Percentiles rank a stretch among this genome's conserved stretches.
Evolutionary conservation across 2,888 invertebrate genomes (phyloP).

Genomic region (Poecilus cupreus): DNA sequence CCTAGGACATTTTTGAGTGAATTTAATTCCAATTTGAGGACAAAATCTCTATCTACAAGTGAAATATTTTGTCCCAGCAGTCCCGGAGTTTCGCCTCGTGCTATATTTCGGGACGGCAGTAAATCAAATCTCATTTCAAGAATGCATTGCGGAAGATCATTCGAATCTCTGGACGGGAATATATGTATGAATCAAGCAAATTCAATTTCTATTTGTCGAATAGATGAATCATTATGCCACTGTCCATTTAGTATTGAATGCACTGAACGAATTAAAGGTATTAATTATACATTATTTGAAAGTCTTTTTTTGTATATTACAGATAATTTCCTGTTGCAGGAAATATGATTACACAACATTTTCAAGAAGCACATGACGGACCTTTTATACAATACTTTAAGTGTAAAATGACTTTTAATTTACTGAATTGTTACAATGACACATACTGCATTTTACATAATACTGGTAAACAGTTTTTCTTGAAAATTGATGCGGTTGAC

Average conservation of each 20-base stretch:
- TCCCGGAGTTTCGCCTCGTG: constrained; percentile 62
- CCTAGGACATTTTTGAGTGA: constrained; percentile 60
- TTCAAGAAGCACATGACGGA: constrained; percentile 68
- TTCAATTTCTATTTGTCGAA: constrained; percentile 27
- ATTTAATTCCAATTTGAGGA: constrained; percentile 66
- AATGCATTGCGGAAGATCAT: constrained; percentile 68
- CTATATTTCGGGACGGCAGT: not conserved
- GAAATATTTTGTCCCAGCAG: constrained; percentile 71
- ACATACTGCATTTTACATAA: constrained; percentile 65
- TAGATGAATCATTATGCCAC: constrained; percentile 64
- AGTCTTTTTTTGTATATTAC: not conserved
- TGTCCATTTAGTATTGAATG: constrained; percentile 62
- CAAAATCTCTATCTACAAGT: constrained; percentile 72
- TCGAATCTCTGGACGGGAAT: constrained; percentile 66
- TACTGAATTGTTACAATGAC: constrained; percentile 65
- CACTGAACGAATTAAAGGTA: constrained; percentile 56
- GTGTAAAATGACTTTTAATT: constrained; percentile 65
- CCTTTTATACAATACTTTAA: constrained; percentile 70
- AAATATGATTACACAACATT: constrained; percentile 67
- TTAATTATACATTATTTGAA: constrained; percentile 26
- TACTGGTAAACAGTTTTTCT: constrained; percentile 67
- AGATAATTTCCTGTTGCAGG: constrained; percentile 62
- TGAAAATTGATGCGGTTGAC: constrained; percentile 64
- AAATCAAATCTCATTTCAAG: constrained; percentile 37
- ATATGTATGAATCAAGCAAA: constrained; percentile 53